These are phyloP conservation scores for Chanos chanos DNA, from an alignment of 2,797 vertebrate species.

Conservation along the genomic window DNA sequence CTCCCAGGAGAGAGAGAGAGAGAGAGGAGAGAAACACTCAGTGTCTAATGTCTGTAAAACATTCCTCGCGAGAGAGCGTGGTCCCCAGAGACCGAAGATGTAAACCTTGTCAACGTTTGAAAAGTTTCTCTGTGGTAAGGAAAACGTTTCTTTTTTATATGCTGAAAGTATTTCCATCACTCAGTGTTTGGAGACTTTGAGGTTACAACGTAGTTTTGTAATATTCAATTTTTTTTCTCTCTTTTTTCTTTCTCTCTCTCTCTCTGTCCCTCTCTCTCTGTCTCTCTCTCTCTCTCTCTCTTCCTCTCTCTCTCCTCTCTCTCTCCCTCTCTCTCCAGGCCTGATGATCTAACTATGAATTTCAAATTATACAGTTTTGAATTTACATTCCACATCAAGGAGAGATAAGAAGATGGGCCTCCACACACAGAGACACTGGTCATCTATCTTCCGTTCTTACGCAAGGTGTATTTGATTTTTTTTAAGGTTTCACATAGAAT, in stretches of 20 bases:
- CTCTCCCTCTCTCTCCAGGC: no score
- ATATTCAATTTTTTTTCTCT: no score
- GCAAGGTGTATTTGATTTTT: no score
- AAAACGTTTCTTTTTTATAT: slow-evolving; percentile 51
- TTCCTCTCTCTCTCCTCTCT: no score
- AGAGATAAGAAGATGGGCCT: slow-evolving; percentile 21
- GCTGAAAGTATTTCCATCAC: slow-evolving; percentile 39
- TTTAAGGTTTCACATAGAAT: no score
- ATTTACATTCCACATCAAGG: slow-evolving; percentile 11
- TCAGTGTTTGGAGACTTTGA: slow-evolving; percentile 34
- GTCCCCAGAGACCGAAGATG: slow-evolving; percentile 60
- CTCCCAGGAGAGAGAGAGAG: slow-evolving; percentile 59
- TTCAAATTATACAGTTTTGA: slow-evolving; percentile 24
- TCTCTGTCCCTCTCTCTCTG: no score
- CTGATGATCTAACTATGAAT: slow-evolving; percentile 10
- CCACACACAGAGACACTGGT: no score
- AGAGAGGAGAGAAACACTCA: slow-evolving; percentile 48
- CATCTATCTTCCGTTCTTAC: no score
- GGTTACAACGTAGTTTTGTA: slow-evolving; percentile 29
- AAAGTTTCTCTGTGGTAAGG: slow-evolving; percentile 50
- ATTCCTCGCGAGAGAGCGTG: slow-evolving; percentile 58
- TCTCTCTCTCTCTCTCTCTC: no score
- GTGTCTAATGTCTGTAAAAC: slow-evolving; percentile 67
- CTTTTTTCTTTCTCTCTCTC: no score
- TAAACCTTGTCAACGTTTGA: slow-evolving; percentile 56